A percentile compares a stretch with the other conserved stretches of the same genome.
These are phyloP conservation scores for Rhinoderma darwinii DNA, from an alignment of 2,113 vertebrate genomes.

Conservation along the genomic window DNA sequence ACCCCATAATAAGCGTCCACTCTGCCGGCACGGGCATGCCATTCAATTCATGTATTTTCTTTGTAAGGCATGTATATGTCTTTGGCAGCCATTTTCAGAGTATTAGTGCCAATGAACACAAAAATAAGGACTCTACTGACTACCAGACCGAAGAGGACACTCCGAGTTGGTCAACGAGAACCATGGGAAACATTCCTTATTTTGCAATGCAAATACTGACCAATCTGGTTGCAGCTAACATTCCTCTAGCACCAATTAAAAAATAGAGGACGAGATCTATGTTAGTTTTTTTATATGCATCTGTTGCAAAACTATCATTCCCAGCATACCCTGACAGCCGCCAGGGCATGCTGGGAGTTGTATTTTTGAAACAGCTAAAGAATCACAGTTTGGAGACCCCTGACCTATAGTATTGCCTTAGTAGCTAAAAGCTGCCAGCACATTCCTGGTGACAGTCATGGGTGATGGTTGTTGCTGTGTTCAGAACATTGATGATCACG, in stretches of 20 bases:
- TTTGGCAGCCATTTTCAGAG: background rate
- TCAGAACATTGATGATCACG: background rate
- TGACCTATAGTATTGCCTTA: background rate
- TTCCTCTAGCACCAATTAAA: too few species aligned
- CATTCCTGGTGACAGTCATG: background rate
- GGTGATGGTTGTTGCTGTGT: background rate
- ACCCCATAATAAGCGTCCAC: background rate
- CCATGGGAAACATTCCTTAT: too few species aligned
- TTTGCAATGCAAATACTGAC: too few species aligned
- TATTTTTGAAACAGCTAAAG: background rate
- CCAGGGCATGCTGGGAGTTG: background rate
- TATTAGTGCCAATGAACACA: too few species aligned
- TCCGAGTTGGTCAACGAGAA: too few species aligned
- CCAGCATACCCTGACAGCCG: too few species aligned
- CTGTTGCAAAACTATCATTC: background rate
- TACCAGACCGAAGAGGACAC: too few species aligned
- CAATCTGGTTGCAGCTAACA: too few species aligned
- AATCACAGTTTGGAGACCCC: background rate
- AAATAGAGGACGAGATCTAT: too few species aligned
- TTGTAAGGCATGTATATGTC: constrained; percentile 9
- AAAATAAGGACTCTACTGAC: too few species aligned
- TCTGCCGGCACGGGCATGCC: background rate
- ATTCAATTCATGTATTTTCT: background rate
- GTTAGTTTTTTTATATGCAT: too few species aligned
- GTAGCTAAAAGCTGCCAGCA: background rate